Conservation (phyloP, 1,140 invertebrate genomes). For the Scylla paramamosain region DNA sequence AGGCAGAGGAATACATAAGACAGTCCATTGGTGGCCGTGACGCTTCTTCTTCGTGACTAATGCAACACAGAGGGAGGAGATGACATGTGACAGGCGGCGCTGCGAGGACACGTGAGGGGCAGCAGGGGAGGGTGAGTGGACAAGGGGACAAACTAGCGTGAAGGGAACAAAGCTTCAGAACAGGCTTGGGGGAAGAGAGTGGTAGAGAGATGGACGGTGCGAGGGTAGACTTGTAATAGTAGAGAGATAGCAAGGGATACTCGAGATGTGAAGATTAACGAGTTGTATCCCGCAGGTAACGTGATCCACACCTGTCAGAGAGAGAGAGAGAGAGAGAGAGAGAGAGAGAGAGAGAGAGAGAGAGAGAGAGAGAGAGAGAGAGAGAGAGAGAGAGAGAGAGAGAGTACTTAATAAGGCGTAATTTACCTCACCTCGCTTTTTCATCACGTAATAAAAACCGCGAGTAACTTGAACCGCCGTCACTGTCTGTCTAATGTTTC, state of each 20-base stretch:
- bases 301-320: not conserved
- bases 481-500: too few relatives aligned
- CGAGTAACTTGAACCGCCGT: too few relatives aligned
- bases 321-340: too few relatives aligned
- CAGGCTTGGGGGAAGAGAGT: too few relatives aligned
- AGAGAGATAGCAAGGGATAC: conserved; percentile 31
- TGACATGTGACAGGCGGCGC: too few relatives aligned
- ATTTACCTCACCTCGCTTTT: too few relatives aligned
- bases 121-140: not conserved
- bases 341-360: not conserved
- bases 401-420: not conserved
- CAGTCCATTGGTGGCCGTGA: too few relatives aligned
- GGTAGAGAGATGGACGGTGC: not conserved
- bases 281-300: not conserved
- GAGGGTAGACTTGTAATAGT: not conserved
- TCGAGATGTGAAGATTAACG: not conserved
- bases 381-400: conserved; percentile 19
- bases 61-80: too few relatives aligned
- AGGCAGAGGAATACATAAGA: too few relatives aligned
- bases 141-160: not conserved
- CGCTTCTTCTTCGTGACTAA: too few relatives aligned
- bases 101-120: not conserved
- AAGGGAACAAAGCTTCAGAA: too few relatives aligned
- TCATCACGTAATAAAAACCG: too few relatives aligned
- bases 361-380: conserved; percentile 15